phyloP scores from a whole-genome alignment of 1,140 invertebrate genomes.

The Penaeus indicus region DNA sequence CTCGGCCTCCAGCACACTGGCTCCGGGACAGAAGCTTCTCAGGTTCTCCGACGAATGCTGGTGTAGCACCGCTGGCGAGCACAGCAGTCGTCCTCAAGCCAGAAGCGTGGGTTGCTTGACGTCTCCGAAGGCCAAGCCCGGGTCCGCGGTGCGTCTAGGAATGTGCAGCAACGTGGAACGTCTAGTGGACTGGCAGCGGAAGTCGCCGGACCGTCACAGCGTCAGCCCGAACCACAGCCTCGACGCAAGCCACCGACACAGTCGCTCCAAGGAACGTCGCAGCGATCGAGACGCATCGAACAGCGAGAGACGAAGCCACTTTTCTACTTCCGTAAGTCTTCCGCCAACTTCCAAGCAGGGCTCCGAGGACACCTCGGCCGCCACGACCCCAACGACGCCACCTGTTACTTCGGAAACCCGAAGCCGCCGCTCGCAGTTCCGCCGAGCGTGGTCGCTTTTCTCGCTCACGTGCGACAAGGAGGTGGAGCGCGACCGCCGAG shows the following conservation, averaged over 20 bases:
- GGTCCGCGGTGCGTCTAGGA: constrained; percentile 36
- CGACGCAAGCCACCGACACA: constrained; percentile 39
- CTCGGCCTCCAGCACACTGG: constrained; percentile 25
- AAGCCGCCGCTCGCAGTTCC: constrained; percentile 52
- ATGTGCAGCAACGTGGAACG: constrained; percentile 44
- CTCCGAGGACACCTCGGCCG: constrained; percentile 3
- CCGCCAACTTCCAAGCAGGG: constrained; percentile 27
- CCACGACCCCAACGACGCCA: constrained; percentile 9
- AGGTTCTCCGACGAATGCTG: constrained; percentile 60
- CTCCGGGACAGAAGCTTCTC: constrained; percentile 53
- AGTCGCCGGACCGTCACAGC: constrained; percentile 43
- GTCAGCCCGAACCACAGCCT: constrained; percentile 42
- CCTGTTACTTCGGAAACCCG: constrained; percentile 33
- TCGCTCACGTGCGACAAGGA: constrained; percentile 57
- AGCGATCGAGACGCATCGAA: constrained; percentile 34
- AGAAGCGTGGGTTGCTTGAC: constrained; percentile 40
- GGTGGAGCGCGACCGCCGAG: constrained; percentile 44
- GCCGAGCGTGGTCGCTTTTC: constrained; percentile 57
- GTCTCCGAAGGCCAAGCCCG: constrained; percentile 47
- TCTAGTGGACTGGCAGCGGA: constrained; percentile 50
- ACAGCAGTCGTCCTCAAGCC: constrained; percentile 12
- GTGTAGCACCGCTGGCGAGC: constrained; percentile 33
- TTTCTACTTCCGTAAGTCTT: constrained; percentile 50
- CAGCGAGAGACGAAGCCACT: constrained; percentile 49
- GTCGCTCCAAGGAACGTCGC: constrained; percentile 51